Conservation (phyloP, 2,888 invertebrate genomes). For the Clostera curtula region DNA sequence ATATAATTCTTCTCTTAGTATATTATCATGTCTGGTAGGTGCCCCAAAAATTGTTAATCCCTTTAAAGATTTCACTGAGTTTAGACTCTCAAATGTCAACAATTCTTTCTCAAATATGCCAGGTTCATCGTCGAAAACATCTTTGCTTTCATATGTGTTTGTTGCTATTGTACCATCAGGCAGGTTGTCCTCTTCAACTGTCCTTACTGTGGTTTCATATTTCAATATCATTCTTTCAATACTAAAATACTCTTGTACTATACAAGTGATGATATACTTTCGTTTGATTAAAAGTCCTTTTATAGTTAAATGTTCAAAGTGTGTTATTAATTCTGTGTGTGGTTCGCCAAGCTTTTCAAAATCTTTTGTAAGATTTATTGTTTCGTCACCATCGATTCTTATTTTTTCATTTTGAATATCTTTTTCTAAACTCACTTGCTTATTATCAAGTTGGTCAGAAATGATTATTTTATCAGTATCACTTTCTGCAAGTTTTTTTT, state of each 20-base stretch:
- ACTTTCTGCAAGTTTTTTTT: not conserved
- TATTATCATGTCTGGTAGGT: constrained; percentile 9
- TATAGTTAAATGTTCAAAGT: constrained; percentile 5
- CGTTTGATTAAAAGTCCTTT: constrained; percentile 10
- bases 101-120: too few relatives aligned
- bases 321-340: constrained; percentile 9
- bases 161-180: constrained; percentile 11
- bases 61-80: not conserved
- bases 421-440: constrained; percentile 57
- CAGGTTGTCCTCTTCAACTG: constrained; percentile 20
- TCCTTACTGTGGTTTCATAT: constrained; percentile 19
- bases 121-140: too few relatives aligned
- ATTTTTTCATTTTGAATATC: constrained; percentile 19
- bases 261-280: constrained; percentile 10
- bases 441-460: constrained; percentile 46
- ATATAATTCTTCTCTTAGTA: not conserved
- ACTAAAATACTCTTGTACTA: constrained; percentile 19
- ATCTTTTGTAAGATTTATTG: constrained; percentile 13
- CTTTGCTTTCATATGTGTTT: constrained; percentile 16
- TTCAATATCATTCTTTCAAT: constrained; percentile 10
- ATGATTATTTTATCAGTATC: constrained; percentile 7
- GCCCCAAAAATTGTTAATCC: not conserved
- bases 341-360: constrained; percentile 16
- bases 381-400: constrained; percentile 22
- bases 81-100: constrained; percentile 8